phyloP scores from a whole-genome alignment of 2,797 vertebrate species.

The Crocidura indochinensis region DNA sequence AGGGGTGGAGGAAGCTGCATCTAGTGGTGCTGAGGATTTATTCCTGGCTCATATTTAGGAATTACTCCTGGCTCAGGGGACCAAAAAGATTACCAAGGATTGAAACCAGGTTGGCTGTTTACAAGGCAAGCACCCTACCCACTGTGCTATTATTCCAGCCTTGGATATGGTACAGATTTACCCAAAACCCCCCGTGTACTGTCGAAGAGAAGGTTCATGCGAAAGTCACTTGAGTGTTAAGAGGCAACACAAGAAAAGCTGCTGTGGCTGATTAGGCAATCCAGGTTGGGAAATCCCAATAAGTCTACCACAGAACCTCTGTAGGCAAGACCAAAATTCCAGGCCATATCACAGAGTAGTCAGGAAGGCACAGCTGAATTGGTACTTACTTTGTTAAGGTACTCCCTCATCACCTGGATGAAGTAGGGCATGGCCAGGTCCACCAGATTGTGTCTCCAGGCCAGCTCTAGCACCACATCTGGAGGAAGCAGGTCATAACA shows the following conservation, averaged over 20 bases:
- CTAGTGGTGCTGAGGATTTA: no score
- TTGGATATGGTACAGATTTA: background rate
- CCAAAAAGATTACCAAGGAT: no score
- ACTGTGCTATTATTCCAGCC: no score
- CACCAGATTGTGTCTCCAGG: constrained; percentile 95
- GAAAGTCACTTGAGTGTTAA: background rate
- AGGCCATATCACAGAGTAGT: background rate
- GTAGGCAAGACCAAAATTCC: background rate
- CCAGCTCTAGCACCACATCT: constrained; percentile 95
- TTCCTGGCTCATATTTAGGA: no score
- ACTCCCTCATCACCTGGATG: constrained; percentile 97
- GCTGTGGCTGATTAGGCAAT: background rate
- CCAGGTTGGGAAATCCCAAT: background rate
- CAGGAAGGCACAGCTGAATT: background rate
- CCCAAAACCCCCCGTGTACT: background rate
- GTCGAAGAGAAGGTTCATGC: background rate
- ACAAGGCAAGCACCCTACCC: no score
- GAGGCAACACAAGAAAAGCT: background rate
- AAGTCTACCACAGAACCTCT: background rate
- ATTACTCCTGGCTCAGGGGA: no score
- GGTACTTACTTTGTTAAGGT: constrained; percentile 94
- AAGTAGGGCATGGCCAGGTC: constrained; percentile 97
- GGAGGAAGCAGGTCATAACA: constrained; percentile 95
- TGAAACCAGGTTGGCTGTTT: no score
- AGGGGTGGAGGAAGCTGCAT: no score